Evolutionary conservation across 2,888 invertebrate species (phyloP), one percentile per base, ranked within the genome.

Genomic region (Ormyrus pomaceus): DNA sequence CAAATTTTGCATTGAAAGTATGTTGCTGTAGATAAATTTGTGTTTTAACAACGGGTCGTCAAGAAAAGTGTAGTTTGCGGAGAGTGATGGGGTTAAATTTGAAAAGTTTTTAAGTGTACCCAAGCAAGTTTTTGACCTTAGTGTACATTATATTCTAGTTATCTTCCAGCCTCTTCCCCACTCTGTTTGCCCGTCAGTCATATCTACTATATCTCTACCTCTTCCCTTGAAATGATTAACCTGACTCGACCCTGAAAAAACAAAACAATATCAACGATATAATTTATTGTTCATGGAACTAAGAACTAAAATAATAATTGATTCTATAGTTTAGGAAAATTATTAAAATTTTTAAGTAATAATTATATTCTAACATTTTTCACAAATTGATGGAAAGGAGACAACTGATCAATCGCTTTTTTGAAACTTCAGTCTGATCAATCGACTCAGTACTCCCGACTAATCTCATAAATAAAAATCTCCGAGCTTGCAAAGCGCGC

Each of bases 21-120:
- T 55, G 8, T 46, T 46, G 69, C 13, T 50, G 62, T 62, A 70
- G 66, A 65, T 55, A 72, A 73, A 72, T 76, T 71, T 66, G 50
- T 61, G 62, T 61, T 72, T 61, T 76, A 80, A 80, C 66, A 76
- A 19, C 51, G 19, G n/a, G 8, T 34, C 45, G 9, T 55, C 45
- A 86, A 87, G 88, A 87, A 87, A 59, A 50, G 19, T 55, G 46
- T 59, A 51, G 71, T 70, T 56, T 71, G 80, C 70, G 77, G n/a
- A n/a, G 76, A 84, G 83, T 79, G 87, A 88, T 89, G 87, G 89
- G 88, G 88, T 88, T 88, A 89, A 90, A 90, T 90, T 90, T 89
- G 84, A 89, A 90, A 90, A 90, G 89, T 90, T 90, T 90, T 89
- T 76, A 73, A 66, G 75, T 69, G 82, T 58, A 48, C 69, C 64